These are phyloP conservation scores for Ophthalmotilapia sp. DNA, from an alignment of 2,113 vertebrate species.

Conservation along the genomic window DNA sequence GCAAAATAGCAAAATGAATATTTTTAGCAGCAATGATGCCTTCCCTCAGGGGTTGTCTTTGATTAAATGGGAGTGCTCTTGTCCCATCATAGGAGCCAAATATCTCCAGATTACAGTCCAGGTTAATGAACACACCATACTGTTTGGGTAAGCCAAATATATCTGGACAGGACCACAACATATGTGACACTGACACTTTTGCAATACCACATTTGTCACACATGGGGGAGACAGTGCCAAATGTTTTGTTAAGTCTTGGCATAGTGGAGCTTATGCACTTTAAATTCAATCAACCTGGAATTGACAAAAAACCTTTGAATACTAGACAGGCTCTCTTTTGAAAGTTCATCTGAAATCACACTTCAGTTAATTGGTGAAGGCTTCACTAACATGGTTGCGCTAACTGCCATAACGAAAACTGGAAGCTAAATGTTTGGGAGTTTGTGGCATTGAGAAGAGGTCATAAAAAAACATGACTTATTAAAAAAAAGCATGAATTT, in stretches of 20 bases:
- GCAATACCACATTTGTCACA: not conserved
- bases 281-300: not conserved
- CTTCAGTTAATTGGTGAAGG: not conserved
- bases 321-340: not conserved
- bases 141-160: not conserved
- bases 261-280: not conserved
- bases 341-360: not conserved
- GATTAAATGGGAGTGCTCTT: not conserved
- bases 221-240: not conserved
- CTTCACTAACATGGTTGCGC: not conserved
- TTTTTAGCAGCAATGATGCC: not conserved
- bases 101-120: not conserved
- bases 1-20: accelerated
- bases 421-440: not conserved
- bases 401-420: accelerated
- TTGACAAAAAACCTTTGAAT: not conserved
- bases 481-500: not conserved
- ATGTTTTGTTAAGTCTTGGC: not conserved
- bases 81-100: not conserved
- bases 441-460: not conserved
- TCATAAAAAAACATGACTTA: not conserved
- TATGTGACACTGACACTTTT: not conserved
- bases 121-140: not conserved
- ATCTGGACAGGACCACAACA: not conserved
- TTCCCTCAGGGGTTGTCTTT: accelerated